phyloP scores from a whole-genome alignment of 2,888 invertebrate species.

The Petrolisthes manimaculis region DNA sequence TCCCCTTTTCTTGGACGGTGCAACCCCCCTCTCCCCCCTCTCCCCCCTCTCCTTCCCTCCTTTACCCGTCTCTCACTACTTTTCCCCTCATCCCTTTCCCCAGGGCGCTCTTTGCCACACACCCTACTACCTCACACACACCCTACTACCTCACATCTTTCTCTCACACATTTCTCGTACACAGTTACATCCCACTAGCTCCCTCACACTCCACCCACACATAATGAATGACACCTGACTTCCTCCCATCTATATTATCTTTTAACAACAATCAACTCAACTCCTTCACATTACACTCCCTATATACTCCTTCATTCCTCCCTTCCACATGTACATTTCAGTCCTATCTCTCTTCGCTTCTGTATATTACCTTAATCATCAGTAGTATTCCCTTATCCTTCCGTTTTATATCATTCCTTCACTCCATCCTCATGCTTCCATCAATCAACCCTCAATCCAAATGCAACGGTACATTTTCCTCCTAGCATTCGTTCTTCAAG shows the following conservation, averaged over 20 bases:
- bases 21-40: not conserved
- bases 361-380: too few relatives aligned
- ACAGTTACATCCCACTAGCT: not conserved
- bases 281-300: not conserved
- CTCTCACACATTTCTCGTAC: not conserved
- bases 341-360: too few relatives aligned
- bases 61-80: not conserved
- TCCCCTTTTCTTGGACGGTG: not conserved
- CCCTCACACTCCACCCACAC: not conserved
- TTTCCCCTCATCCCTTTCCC: not conserved
- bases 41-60: not conserved
- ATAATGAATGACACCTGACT: not conserved
- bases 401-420: not conserved
- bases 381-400: not conserved
- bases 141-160: conserved; percentile 3
- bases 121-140: not conserved
- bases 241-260: not conserved
- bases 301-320: not conserved
- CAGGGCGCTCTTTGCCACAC: too few relatives aligned
- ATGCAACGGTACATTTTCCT: too few relatives aligned
- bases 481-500: too few relatives aligned
- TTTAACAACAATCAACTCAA: not conserved
- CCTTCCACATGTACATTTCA: not conserved
- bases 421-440: not conserved
- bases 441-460: too few relatives aligned